Conservation (phyloP, 2,888 invertebrate species). For the Archaeoteleia sp. region DNA sequence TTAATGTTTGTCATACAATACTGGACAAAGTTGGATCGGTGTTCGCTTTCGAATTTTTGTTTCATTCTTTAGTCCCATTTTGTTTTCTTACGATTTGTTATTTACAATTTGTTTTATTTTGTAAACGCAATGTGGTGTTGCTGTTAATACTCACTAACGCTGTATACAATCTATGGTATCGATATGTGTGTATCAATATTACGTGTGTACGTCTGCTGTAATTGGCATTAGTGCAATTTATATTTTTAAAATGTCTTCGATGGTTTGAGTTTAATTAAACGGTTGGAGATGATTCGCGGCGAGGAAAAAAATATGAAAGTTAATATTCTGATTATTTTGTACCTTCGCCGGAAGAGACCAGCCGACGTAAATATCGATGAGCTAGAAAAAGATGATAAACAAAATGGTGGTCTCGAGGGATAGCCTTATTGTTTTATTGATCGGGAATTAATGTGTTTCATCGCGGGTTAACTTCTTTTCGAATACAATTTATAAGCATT, state of each 20-base stretch:
- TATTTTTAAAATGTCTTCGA: slow-evolving; percentile 13
- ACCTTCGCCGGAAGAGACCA: slow-evolving; percentile 11
- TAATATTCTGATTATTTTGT: neutral
- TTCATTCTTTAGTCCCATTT: slow-evolving; percentile 21
- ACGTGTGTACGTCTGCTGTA: slow-evolving; percentile 54
- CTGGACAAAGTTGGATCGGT: slow-evolving; percentile 44
- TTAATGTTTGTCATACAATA: slow-evolving; percentile 46
- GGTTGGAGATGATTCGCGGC: slow-evolving; percentile 22
- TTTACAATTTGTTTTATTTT: slow-evolving; percentile 47
- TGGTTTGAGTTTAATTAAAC: slow-evolving; percentile 16
- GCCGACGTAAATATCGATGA: slow-evolving; percentile 10
- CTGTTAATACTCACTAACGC: slow-evolving; percentile 64
- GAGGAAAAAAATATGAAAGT: slow-evolving; percentile 2
- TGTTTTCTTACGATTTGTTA: slow-evolving; percentile 18
- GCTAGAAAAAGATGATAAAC: neutral
- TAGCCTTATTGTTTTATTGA: too few species aligned
- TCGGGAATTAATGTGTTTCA: too few species aligned
- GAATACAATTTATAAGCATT: too few species aligned
- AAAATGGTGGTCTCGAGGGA: neutral
- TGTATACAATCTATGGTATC: slow-evolving; percentile 60
- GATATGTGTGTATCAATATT: slow-evolving; percentile 59
- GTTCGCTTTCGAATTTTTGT: slow-evolving; percentile 61
- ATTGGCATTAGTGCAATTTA: slow-evolving; percentile 27
- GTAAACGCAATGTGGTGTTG: slow-evolving; percentile 71
- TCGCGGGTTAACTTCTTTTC: neutral